Percentiles rank a stretch among this genome's conserved stretches.
Evolutionary conservation across 37 sponge, comb jelly and placozoan species (phyloP).

Genomic region (Geodia barretti): DNA sequence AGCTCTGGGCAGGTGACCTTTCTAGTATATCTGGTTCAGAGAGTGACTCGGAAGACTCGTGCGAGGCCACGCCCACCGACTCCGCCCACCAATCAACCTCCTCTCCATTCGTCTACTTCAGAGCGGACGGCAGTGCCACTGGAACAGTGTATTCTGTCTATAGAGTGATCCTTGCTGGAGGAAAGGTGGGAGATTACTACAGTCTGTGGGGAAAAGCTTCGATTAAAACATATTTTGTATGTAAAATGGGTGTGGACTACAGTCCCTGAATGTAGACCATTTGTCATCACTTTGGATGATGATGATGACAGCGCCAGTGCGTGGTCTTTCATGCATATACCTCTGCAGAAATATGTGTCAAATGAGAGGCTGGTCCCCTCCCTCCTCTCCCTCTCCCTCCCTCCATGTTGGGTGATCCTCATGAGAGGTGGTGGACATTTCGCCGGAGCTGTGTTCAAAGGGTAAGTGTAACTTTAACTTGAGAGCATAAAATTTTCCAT

Average conservation of each 20-base stretch:
- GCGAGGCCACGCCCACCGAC: slow-evolving; percentile 3
- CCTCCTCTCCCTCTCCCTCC: not conserved
- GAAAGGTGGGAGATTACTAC: not conserved
- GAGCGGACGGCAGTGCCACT: slow-evolving; percentile 3
- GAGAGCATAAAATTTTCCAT: not conserved
- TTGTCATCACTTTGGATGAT: too few relatives aligned
- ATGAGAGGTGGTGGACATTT: slow-evolving; percentile 92
- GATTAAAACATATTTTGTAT: too few relatives aligned
- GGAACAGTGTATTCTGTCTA: slow-evolving; percentile 47
- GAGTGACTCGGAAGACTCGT: slow-evolving; percentile 38
- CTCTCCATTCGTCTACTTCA: slow-evolving; percentile 34
- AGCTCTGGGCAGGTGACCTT: slow-evolving; percentile 50
- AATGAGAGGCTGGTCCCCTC: not conserved
- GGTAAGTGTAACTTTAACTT: slow-evolving; percentile 30
- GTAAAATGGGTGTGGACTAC: too few relatives aligned
- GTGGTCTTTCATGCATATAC: not conserved
- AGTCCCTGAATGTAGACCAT: too few relatives aligned
- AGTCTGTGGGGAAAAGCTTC: too few relatives aligned
- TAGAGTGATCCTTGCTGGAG: slow-evolving; percentile 19
- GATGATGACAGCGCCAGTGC: not conserved
- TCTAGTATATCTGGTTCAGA: slow-evolving; percentile 91
- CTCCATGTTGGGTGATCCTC: slow-evolving; percentile 63
- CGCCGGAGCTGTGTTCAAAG: slow-evolving; percentile 93
- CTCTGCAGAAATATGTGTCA: not conserved
- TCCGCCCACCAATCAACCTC: not conserved